Base-by-base conservation (phyloP, 2,797 vertebrate species). In the Dipus sagitta region DNA sequence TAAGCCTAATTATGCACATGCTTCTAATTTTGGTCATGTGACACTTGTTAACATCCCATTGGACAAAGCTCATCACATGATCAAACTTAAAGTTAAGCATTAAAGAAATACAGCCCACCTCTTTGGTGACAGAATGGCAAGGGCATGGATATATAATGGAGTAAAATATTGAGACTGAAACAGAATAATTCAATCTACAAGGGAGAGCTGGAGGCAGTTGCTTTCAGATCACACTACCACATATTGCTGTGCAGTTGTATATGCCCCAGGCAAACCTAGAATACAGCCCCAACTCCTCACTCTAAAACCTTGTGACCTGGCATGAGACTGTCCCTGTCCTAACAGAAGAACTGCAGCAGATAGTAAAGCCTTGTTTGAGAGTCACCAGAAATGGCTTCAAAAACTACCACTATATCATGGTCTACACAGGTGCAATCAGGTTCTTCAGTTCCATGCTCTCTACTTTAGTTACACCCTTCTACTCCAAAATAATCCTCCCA, bases 1-100 rank as follows among this genome's bases (percentile, higher is more conserved):
- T 26, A 95, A 86, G 58, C 30, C 30, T 26, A 84, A n/a, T 86
- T 72, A 60, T 42, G n/a, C 32, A 74, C 38, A 23, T 76, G 30
- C 32, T 91, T 91, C 84, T 91, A 77, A 58, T 94, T 93, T 92
- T 76, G 62, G 62, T 85, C 86, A 87, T 91, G 64, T 81, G 81
- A 89, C 23, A 90, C 78, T 91, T 86, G 32, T 47, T 81, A 60
- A 84, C 70, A 85, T 81, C 68, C 70, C 60, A 54, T n/a, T 74
- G 52, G 30, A 64, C 70, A 93, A 80, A 90, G 38, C 20, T 89
- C 71, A 91, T 65, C 64, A 78, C 58, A 89, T 47, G n/a, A 68
- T 58, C 76, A 95, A 91, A 77, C 30, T 67, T 32, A 90, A 75
- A 83, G 18, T 83, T 81, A 79, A 77, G 74, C 32, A 92, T 75